A percentile compares a stretch with the other conserved stretches of the same genome.
These are phyloP conservation scores for Ochropleura plecta DNA, from an alignment of 2,888 invertebrate genomes.

Conservation along the genomic window DNA sequence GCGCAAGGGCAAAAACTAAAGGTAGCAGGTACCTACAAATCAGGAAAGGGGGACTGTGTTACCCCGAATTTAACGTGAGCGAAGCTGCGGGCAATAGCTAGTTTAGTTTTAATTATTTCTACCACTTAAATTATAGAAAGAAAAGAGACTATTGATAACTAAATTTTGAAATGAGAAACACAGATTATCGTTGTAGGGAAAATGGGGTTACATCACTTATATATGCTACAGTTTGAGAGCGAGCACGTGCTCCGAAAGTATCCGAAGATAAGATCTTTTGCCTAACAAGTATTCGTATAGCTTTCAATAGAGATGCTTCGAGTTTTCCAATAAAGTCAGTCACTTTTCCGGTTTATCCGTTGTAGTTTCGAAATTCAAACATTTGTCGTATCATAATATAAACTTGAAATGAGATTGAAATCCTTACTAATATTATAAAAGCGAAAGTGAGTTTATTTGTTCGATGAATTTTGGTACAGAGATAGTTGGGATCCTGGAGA, in stretches of 20 bases:
- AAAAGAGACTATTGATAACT: neutral
- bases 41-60: no score
- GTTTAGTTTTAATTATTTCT: no score
- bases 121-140: neutral
- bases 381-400: slow-evolving; percentile 13
- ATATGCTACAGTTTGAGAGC: slow-evolving; percentile 22
- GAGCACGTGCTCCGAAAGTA: slow-evolving; percentile 55
- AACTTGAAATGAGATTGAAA: slow-evolving; percentile 15
- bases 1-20: no score
- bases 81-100: no score
- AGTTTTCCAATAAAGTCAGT: slow-evolving; percentile 61
- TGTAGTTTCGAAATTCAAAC: slow-evolving; percentile 37
- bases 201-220: slow-evolving; percentile 40
- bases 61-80: no score
- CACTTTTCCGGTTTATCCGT: slow-evolving; percentile 51
- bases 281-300: slow-evolving; percentile 56
- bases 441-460: no score
- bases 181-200: slow-evolving; percentile 16
- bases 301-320: slow-evolving; percentile 55
- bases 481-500: no score
- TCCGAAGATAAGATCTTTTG: slow-evolving; percentile 49
- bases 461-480: no score
- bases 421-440: no score
- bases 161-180: slow-evolving; percentile 11
- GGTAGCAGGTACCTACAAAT: no score